phyloP scores from a whole-genome alignment of 2,113 vertebrate genomes.

The Trachemys scripta region DNA sequence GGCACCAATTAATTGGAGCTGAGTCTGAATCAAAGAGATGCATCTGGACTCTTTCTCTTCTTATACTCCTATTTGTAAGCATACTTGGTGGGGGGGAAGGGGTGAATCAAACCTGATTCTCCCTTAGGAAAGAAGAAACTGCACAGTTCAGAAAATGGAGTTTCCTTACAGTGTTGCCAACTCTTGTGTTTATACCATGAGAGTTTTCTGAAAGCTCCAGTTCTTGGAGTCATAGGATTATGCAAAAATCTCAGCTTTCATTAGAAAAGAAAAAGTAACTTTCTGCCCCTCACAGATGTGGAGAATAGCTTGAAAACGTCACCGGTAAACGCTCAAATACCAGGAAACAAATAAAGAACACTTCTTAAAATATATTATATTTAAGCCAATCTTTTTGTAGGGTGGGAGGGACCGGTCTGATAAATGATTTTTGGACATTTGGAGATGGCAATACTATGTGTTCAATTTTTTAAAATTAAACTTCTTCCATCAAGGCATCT shows the following conservation, averaged over 20 bases:
- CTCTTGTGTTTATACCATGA: neutral
- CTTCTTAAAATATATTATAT: too few relatives aligned
- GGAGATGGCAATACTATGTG: too few relatives aligned
- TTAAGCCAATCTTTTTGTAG: too few relatives aligned
- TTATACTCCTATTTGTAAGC: neutral
- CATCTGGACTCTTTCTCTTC: neutral
- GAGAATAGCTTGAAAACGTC: neutral
- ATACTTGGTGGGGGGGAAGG: neutral
- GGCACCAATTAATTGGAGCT: neutral
- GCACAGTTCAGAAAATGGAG: neutral
- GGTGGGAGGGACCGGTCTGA: too few relatives aligned
- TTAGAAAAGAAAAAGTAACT: neutral
- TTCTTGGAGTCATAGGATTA: neutral
- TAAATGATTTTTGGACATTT: too few relatives aligned
- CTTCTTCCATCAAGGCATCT: neutral
- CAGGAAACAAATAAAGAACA: neutral
- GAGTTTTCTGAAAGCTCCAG: neutral
- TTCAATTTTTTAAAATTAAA: neutral
- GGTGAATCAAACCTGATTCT: neutral
- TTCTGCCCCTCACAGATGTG: neutral
- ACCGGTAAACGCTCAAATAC: neutral
- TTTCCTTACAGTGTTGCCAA: neutral
- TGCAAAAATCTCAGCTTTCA: neutral
- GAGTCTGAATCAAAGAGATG: neutral
- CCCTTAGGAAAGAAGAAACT: neutral